Evolutionary conservation across 2,888 invertebrate species (phyloP).

Genomic region (Rhabditophanes sp.): DNA sequence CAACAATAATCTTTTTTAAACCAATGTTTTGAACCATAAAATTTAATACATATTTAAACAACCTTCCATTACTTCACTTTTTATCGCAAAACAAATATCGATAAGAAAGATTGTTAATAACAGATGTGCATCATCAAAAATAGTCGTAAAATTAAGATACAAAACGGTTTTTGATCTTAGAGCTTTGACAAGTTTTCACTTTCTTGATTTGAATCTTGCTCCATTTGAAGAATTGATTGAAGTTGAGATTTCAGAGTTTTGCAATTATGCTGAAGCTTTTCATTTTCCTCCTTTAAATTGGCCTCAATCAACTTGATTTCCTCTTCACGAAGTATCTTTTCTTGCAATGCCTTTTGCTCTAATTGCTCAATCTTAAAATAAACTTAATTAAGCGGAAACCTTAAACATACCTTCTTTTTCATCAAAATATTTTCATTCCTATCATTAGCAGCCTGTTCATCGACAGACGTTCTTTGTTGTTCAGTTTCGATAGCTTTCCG

Average conservation of each 20-base stretch:
- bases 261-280: conserved; percentile 29
- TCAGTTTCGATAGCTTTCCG: conserved; percentile 86
- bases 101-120: no score
- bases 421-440: conserved; percentile 10
- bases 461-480: conserved; percentile 48
- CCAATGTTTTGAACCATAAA: no score
- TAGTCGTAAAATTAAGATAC: no score
- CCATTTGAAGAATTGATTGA: conserved; percentile 37
- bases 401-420: conserved; percentile 10
- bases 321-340: conserved; percentile 28
- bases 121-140: no score
- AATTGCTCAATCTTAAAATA: conserved; percentile 23
- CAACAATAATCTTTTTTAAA: no score
- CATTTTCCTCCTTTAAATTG: conserved; percentile 36
- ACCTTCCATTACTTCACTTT: no score
- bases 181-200: no score
- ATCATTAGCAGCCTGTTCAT: conserved; percentile 16
- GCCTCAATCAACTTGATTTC: conserved; percentile 33
- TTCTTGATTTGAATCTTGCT: conserved; percentile 12
- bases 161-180: no score
- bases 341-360: conserved; percentile 26
- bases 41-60: no score
- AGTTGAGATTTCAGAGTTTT: conserved; percentile 32
- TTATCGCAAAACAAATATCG: no score
- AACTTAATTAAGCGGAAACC: background rate